These are phyloP conservation scores for Carcharodon carcharias DNA, from an alignment of 2,797 vertebrate species.

Conservation along the genomic window DNA sequence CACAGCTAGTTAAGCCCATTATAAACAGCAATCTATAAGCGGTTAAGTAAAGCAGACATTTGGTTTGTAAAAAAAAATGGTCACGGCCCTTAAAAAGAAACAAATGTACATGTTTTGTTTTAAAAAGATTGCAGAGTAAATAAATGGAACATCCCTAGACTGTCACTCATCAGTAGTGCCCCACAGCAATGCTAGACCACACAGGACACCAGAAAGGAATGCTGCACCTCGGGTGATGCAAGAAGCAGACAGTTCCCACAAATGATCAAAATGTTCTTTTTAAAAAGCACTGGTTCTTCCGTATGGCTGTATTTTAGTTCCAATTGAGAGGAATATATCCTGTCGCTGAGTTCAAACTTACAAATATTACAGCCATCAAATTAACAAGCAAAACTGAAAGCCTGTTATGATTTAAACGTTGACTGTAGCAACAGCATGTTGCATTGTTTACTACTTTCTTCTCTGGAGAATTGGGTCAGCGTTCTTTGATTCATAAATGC, in stretches of 20 bases:
- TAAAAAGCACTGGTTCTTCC: neutral
- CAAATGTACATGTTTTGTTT: slow-evolving; percentile 12
- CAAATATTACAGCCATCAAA: neutral
- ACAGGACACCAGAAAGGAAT: slow-evolving; percentile 34
- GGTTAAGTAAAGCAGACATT: neutral
- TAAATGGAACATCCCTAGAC: neutral
- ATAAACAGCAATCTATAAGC: too few relatives aligned
- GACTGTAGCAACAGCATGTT: neutral
- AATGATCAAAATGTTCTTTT: neutral
- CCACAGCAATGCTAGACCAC: slow-evolving; percentile 32
- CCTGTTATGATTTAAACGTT: neutral
- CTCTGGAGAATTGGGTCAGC: neutral
- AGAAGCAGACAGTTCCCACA: slow-evolving; percentile 16
- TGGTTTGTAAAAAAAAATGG: neutral
- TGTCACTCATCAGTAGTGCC: slow-evolving; percentile 31
- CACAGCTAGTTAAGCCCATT: neutral
- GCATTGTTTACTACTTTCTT: neutral
- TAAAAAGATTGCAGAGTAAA: neutral
- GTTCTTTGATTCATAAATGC: neutral
- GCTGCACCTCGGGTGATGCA: slow-evolving; percentile 2
- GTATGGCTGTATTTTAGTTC: neutral
- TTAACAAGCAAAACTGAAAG: neutral
- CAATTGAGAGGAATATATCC: neutral
- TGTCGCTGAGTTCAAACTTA: neutral
- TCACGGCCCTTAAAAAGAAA: neutral